Base-by-base conservation (phyloP, 1,140 invertebrate genomes). In the Drosophila melanogaster region DNA sequence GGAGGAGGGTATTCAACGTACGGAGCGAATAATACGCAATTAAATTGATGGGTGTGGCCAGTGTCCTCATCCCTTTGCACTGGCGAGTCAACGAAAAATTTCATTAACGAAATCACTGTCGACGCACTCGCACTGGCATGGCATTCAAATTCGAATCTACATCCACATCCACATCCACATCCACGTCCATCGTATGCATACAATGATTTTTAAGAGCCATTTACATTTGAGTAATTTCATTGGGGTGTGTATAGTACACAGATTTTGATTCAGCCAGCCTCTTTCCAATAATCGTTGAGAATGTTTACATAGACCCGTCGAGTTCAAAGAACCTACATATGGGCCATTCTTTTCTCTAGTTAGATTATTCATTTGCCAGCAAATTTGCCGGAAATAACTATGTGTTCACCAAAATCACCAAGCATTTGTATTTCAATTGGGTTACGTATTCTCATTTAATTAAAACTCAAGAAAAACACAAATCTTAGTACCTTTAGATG, bases 91-190 rank as follows among this genome's bases (percentile, higher is more conserved):
- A 49, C 66, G 47, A 69, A 78, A 78, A 79, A 69, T 83, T 83
- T 83, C 80, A 83, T 79, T 83, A 83, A 79, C 81, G 54, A 79
- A 61, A 79, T 72, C 71, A 73, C 57, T 73, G 70, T 22, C 67
- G 47, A 51, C 67, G 50, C 53, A 59, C 50, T 33, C 67, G 50
- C 53, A 58, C 38, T 22, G 22, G 38, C 37, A 53, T 22, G 22
- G 38, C 37, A 53, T 40, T 50, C 62, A 49, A 38, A 66, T 49
- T 44, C 33, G 30, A 64, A 47, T 65, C 58, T 14, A 61, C 61
- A 61, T 35, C 33, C 61, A 46, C 61, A n/a, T n/a, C n/a, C 61
- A 10, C n/a, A n/a, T n/a, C n/a, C n/a, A n/a, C 19, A 19, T 43
- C 30, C 61, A 60, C 51, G 12, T 38, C 7, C 14, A 10, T 15